Base-by-base conservation (phyloP, 2,888 invertebrate genomes). In the Zeuzera pyrina region DNA sequence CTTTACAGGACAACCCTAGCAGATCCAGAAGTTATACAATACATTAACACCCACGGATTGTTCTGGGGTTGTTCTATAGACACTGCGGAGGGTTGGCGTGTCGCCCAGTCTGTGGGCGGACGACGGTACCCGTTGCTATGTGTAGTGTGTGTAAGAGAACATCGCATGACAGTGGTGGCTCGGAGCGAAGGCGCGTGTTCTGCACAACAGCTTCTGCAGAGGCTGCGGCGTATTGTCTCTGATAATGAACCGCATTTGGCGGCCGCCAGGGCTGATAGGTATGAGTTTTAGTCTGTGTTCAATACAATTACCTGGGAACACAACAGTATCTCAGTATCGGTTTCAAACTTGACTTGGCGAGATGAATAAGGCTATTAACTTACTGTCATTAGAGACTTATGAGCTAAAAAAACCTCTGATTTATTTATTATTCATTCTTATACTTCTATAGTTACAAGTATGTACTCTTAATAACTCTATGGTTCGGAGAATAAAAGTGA, bases 11-110 rank as follows among this genome's bases (percentile, higher is more conserved):
- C 86, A 39, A 91, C 92, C 3, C 71, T 95, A 41, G 78, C 89
- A 25, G 86, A 93, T 64, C 78, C 85, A 31, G 88, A 90, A 24
- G 89, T 97, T 21, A 87, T 93, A 38, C 87, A 89, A 39, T 96
- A 89, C 66, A 87, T 98, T 42, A 94, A 95, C 71, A 88, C 88
- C 29, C 90, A 91, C 54, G 91, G 93, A 50, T 74, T 98, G 15
- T 93, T 98, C 62, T 99, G 98, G 98, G 95, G 92, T 2, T 98
- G 98, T 69, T 92, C 93, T 33, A 89, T 94, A 12, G 89, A 92
- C 43, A 90, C 90, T 0, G 91, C 94, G 0, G 98, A 98, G 71
- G 98, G 98, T 0, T 94, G 93, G 79, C 88, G 94, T 50, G 97
- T 97, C 13, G 91, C 93, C 5, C 95, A 94, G 69, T 92, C 95